Percentiles rank a stretch among this genome's conserved stretches.
These are phyloP conservation scores for Chironex yamaguchii DNA, from an alignment of 30 jellyfish, hydroid and myxozoan species.

Conservation along the genomic window DNA sequence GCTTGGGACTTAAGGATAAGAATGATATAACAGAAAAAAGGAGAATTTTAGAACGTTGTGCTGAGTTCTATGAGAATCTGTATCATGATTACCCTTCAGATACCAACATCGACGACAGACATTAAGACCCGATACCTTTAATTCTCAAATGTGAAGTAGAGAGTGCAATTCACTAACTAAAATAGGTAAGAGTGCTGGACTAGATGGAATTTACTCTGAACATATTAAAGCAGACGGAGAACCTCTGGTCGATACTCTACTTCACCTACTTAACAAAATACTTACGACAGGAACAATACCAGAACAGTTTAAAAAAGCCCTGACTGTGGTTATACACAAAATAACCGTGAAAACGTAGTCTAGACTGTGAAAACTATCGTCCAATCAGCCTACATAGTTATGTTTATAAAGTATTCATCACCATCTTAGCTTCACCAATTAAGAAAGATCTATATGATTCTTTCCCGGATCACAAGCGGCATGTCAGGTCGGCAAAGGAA, in stretches of 20 bases:
- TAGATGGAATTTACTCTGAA: neutral
- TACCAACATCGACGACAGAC: neutral
- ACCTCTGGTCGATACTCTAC: neutral
- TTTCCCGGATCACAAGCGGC: slow-evolving; percentile 24
- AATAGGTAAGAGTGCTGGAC: neutral
- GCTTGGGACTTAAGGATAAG: slow-evolving; percentile 34
- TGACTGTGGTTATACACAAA: neutral
- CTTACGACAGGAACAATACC: neutral
- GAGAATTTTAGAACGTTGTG: slow-evolving; percentile 34
- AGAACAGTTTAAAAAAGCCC: neutral
- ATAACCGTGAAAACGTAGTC: neutral
- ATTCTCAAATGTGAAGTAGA: neutral
- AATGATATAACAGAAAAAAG: slow-evolving; percentile 2
- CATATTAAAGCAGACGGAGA: neutral
- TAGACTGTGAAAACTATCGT: neutral
- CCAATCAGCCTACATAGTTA: neutral
- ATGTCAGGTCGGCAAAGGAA: slow-evolving; percentile 15
- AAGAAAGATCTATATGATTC: slow-evolving; percentile 24
- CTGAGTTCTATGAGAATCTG: slow-evolving; percentile 25
- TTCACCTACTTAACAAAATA: neutral
- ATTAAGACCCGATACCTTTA: neutral
- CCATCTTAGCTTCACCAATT: slow-evolving; percentile 6
- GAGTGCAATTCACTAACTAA: neutral
- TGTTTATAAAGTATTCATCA: neutral
- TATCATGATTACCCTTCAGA: slow-evolving; percentile 11